phyloP scores from a whole-genome alignment of 2,113 vertebrate species.

The Onychorhynchus coronatus region DNA sequence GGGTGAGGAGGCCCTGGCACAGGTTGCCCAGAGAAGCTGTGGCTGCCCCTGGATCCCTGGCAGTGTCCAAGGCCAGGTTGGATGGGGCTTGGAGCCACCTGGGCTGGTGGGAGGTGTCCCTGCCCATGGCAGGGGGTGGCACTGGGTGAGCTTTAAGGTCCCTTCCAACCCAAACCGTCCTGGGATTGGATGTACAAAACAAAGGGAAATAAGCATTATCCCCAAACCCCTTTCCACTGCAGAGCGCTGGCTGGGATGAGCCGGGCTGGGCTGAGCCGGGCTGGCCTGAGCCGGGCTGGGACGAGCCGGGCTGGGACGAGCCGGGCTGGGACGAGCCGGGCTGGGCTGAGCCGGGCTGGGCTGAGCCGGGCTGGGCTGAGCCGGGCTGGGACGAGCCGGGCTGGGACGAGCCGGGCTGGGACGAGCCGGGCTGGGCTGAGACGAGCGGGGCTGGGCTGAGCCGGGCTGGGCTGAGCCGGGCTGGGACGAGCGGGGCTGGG shows the following conservation, averaged over 20 bases:
- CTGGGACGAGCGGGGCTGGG: no score
- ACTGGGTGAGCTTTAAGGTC: neutral
- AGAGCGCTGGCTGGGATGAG: neutral
- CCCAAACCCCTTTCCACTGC: neutral
- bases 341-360: neutral
- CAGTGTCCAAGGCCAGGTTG: neutral
- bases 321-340: neutral
- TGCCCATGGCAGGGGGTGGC: neutral
- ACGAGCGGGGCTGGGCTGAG: neutral
- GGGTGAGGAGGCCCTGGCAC: neutral
- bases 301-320: neutral
- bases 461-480: neutral
- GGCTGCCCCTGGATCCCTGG: neutral
- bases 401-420: neutral
- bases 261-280: rapidly evolving
- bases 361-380: neutral
- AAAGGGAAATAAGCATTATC: neutral
- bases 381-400: neutral
- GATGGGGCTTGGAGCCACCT: neutral
- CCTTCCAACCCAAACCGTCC: neutral
- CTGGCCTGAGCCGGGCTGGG: neutral
- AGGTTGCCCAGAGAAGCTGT: neutral
- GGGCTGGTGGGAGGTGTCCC: neutral
- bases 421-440: neutral
- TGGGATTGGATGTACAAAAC: neutral